Base-by-base conservation (phyloP, 1,140 invertebrate genomes). In the Anastatus disparis region DNA sequence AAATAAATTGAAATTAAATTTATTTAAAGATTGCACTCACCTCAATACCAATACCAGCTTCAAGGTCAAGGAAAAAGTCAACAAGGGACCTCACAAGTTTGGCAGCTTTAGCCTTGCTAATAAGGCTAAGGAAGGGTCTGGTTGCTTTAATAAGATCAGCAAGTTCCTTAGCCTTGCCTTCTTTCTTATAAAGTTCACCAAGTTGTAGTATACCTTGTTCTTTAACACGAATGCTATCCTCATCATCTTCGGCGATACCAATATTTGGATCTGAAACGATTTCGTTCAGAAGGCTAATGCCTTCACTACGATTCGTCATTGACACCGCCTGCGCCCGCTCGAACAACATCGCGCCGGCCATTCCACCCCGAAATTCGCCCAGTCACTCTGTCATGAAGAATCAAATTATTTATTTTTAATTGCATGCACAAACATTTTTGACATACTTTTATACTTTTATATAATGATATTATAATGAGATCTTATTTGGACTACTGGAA, bases 21-120 rank as follows among this genome's bases (percentile, higher is more conserved):
- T 38, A 38, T 38, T 38, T 38, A 7, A 7, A 27, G 4, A 26
- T 26, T n/a, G 22, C 31, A 10, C 35, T 73, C 71, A 91, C 89
- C 88, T 95, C 96, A 67, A 95, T 94, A 35, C 96, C 96, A 75
- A 95, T 97, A 38, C 92, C 93, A 72, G 94, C 95, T 85, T 98
- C 96, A 83, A 99, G 91, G 85, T 99, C 97, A 52, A 99, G 87
- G 85, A 99, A 99, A 86, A 97, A 93, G 85, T 99, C 98, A 8
- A 99, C 97, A 55, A 99, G 87, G 12, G 95, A 94, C 71, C 97
- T 90, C 0, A 99, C 97, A 67, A 99, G 87, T 87, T 99, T 99
- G 0, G 97, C 97, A 67, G 98, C 98, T 87, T 99, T 99, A 24
- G 98, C 98, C 88, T 99, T 99, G 79, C 96, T 98, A 74, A 99